Conservation (phyloP, 2,113 vertebrate genomes). For the Indicator maculatus region DNA sequence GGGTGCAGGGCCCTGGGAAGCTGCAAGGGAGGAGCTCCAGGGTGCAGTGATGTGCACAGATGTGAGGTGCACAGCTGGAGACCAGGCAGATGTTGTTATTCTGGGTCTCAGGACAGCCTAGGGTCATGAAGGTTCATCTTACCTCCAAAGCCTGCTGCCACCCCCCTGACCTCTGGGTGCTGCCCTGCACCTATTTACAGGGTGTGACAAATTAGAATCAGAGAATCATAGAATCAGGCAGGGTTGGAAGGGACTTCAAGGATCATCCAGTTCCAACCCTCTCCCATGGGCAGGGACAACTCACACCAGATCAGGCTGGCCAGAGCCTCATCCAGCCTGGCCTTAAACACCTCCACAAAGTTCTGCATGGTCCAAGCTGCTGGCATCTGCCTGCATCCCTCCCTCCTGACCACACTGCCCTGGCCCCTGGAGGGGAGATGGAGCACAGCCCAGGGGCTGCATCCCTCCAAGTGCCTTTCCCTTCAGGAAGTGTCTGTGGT, state of each 20-base stretch:
- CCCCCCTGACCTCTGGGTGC: background rate
- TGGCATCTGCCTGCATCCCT: background rate
- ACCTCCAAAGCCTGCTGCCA: background rate
- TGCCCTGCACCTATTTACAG: background rate
- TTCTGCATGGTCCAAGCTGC: background rate
- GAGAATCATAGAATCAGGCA: too few relatives aligned
- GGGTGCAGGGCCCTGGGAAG: background rate
- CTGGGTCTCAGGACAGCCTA: background rate
- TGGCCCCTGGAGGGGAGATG: background rate
- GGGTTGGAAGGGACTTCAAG: too few relatives aligned
- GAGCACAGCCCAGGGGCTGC: background rate
- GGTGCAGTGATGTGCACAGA: accelerated
- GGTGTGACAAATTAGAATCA: too few relatives aligned
- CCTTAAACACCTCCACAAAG: background rate
- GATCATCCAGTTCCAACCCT: too few relatives aligned
- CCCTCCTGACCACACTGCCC: background rate
- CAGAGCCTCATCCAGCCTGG: too few relatives aligned
- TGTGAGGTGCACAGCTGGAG: background rate
- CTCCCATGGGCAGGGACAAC: too few relatives aligned
- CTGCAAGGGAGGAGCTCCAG: background rate
- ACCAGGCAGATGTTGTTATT: background rate
- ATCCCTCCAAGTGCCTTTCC: background rate
- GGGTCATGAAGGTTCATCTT: background rate
- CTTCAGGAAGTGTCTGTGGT: background rate
- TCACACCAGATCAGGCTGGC: too few relatives aligned